Evolutionary conservation across 1,140 invertebrate genomes (phyloP).

Genomic region (Caenorhabditis briggsae): DNA sequence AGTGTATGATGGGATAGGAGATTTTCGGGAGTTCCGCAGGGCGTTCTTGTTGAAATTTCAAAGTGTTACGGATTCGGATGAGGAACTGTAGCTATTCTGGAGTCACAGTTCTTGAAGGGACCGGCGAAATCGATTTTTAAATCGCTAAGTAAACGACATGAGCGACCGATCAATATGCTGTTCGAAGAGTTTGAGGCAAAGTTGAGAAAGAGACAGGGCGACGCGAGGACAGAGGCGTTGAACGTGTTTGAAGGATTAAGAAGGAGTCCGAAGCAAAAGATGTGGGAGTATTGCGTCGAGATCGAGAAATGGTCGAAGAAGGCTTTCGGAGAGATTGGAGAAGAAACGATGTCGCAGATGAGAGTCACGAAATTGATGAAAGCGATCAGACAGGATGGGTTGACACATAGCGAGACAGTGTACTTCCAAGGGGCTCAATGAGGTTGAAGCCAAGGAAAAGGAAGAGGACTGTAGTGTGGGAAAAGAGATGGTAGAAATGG

Average conservation of each 20-base stretch:
- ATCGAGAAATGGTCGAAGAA: too few species aligned
- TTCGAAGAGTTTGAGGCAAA: neutral
- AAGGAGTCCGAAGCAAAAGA: neutral
- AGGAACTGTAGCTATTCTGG: neutral
- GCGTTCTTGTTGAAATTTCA: too few species aligned
- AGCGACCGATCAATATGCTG: too few species aligned
- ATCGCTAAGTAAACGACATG: too few species aligned
- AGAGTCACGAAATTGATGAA: neutral
- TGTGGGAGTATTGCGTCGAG: neutral
- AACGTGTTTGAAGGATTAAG: neutral
- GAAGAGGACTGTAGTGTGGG: too few species aligned
- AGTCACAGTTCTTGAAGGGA: neutral
- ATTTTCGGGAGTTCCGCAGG: too few species aligned
- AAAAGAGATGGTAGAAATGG: too few species aligned
- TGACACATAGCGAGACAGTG: neutral
- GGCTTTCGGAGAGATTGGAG: too few species aligned
- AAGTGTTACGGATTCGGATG: neutral
- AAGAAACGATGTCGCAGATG: neutral
- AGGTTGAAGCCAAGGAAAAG: too few species aligned
- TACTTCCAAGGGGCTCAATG: too few species aligned
- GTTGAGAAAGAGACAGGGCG: slow-evolving; percentile 3
- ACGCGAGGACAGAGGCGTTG: neutral
- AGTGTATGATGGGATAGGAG: neutral
- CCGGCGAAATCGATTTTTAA: neutral
- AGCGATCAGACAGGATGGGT: neutral